Base-by-base conservation (phyloP, 2,888 invertebrate genomes). In the Therioaphis trifolii region DNA sequence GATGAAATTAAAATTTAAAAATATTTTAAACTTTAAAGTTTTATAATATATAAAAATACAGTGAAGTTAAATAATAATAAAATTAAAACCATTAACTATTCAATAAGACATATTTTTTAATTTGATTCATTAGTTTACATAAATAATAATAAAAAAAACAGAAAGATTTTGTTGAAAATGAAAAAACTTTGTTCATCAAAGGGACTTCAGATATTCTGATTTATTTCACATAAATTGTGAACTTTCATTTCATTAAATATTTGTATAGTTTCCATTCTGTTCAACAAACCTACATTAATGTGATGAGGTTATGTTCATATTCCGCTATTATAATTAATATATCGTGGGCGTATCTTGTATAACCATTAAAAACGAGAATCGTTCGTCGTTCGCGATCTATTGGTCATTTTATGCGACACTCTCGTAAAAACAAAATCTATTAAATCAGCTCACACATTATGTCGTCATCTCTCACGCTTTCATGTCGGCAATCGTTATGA, bases 341-440 rank as follows among this genome's bases (percentile, higher is more conserved):
- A 55, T 7, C 55, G 18, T 2, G 18, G n/a, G 21, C 18, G 21
- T 18, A 55, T 21, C 9, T 55, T 1, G n/a, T n/a, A n/a, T 21
- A 55, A 55, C n/a, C n/a, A n/a, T n/a, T n/a, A n/a, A n/a, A n/a
- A 1, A 29, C 27, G 15, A 27, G 35, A 55, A 21, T 15, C 15
- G 24, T 58, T 40, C 21, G 15, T 35, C n/a, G 35, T n/a, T 52
- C 52, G 24, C 18, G n/a, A 63, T 76, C 46, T 76, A 29, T 63
- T 29, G 61, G 63, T 76, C n/a, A 76, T 46, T 76, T 49, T 4
- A 46, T n/a, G 29, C 24, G 40, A 66, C 21, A 5, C 4, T 40
- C 0, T 74, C 55, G 11, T 14, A 55, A n/a, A 55, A 27, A 77
- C 12, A 27, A 75, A 66, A 52, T 69, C 68, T 79, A 69, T 69